Conservation (phyloP, 2,113 vertebrate species). For the Hydrochoerus hydrochaeris region DNA sequence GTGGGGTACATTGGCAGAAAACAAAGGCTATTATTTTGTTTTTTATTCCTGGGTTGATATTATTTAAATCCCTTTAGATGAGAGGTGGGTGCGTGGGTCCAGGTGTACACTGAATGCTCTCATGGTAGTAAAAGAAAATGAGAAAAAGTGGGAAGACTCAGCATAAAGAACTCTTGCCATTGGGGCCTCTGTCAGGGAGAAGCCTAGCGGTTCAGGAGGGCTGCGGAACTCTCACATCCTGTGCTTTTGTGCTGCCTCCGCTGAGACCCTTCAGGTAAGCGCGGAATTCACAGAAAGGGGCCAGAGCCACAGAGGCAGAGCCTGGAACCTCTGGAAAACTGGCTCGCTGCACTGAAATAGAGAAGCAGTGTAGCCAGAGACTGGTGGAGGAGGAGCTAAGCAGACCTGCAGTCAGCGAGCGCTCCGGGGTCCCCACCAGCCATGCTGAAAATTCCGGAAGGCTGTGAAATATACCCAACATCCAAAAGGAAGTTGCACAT, state of each 20-base stretch:
- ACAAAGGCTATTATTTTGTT: not conserved
- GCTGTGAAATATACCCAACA: not conserved
- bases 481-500: not conserved
- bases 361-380: not conserved
- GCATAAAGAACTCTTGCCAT: constrained; percentile 4
- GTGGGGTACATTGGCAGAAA: not conserved
- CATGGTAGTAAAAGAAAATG: not conserved
- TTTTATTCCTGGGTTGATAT: not conserved
- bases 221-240: not conserved
- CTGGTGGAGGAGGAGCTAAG: not conserved
- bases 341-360: not conserved
- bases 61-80: not conserved
- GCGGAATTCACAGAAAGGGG: not conserved
- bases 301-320: not conserved
- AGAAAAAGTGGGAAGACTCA: not conserved
- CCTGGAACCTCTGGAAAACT: rapidly evolving
- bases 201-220: not conserved
- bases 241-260: not conserved
- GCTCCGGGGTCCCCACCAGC: rapidly evolving
- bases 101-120: not conserved
- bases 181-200: constrained; percentile 34
- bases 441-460: not conserved
- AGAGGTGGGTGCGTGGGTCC: not conserved
- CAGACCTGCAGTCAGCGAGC: not conserved
- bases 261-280: not conserved